These are phyloP conservation scores for Enteromius treurensis DNA, from an alignment of 2,797 vertebrate species.

Conservation along the genomic window DNA sequence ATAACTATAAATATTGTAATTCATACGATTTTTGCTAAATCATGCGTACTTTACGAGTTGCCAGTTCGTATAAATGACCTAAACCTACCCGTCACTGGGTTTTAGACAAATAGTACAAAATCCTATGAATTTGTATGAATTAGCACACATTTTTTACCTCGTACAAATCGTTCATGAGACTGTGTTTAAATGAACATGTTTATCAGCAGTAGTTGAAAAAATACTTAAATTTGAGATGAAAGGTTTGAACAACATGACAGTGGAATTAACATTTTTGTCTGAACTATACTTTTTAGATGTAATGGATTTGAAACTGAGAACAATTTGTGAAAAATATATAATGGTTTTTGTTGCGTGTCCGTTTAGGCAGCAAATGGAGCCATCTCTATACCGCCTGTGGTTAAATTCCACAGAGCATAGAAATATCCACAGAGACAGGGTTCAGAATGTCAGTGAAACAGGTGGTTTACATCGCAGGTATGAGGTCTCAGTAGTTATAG, in stretches of 20 bases:
- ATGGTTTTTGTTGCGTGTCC: neutral
- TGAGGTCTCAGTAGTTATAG: slow-evolving; percentile 8
- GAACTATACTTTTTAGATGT: neutral
- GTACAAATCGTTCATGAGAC: too few relatives aligned
- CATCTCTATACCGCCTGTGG: neutral
- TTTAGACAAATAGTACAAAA: too few relatives aligned
- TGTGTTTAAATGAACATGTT: too few relatives aligned
- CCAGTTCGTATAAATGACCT: too few relatives aligned
- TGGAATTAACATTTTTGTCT: neutral
- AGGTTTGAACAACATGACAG: neutral
- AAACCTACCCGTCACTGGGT: too few relatives aligned
- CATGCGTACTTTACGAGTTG: too few relatives aligned
- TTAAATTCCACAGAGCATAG: neutral
- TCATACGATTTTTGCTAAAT: too few relatives aligned
- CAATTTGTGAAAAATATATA: neutral
- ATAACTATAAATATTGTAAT: too few relatives aligned
- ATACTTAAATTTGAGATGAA: neutral
- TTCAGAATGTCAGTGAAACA: slow-evolving; percentile 25
- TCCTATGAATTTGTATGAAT: too few relatives aligned
- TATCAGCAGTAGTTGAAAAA: too few relatives aligned
- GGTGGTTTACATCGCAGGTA: slow-evolving; percentile 42
- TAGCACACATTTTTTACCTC: too few relatives aligned
- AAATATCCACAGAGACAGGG: neutral
- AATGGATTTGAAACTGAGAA: neutral
- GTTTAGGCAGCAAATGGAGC: neutral